Percentiles rank a stretch among this genome's conserved stretches.
Evolutionary conservation across 2,113 vertebrate species (phyloP).

Genomic region (Lethenteron camtschaticum): DNA sequence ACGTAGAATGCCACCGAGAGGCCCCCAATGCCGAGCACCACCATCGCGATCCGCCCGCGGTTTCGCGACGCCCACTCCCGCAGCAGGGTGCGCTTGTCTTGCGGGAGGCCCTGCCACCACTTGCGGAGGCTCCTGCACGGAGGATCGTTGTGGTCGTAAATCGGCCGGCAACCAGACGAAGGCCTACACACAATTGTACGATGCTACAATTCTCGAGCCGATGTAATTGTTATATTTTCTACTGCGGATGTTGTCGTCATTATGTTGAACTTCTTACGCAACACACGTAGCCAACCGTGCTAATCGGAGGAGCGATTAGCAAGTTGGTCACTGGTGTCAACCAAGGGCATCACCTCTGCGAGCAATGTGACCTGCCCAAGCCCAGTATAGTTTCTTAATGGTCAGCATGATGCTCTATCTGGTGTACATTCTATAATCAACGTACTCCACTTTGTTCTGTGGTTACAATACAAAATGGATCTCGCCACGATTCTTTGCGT

Average conservation of each 20-base stretch:
- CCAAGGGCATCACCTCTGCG: too few relatives aligned
- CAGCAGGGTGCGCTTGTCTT: constrained; percentile 42
- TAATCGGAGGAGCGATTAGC: too few relatives aligned
- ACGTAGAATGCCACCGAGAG: constrained; percentile 40
- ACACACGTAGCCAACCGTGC: background rate
- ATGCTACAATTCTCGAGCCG: background rate
- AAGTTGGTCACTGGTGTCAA: too few relatives aligned
- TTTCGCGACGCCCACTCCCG: constrained; percentile 34
- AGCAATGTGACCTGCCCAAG: too few relatives aligned
- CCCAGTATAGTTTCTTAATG: too few relatives aligned
- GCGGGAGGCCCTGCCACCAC: constrained; percentile 65
- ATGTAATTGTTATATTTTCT: background rate
- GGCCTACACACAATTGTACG: background rate
- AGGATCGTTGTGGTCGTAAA: background rate
- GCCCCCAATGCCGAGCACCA: constrained; percentile 24
- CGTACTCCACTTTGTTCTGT: too few relatives aligned
- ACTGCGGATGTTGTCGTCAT: background rate
- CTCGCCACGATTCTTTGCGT: too few relatives aligned
- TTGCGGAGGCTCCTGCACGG: constrained; percentile 58
- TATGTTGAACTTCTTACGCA: background rate
- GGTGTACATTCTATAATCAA: too few relatives aligned
- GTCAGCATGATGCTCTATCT: too few relatives aligned
- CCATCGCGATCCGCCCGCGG: constrained; percentile 41
- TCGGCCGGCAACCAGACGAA: too few relatives aligned
- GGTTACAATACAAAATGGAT: too few relatives aligned